phyloP scores from a whole-genome alignment of 2,888 invertebrate species.

The Lymantria dispar region DNA sequence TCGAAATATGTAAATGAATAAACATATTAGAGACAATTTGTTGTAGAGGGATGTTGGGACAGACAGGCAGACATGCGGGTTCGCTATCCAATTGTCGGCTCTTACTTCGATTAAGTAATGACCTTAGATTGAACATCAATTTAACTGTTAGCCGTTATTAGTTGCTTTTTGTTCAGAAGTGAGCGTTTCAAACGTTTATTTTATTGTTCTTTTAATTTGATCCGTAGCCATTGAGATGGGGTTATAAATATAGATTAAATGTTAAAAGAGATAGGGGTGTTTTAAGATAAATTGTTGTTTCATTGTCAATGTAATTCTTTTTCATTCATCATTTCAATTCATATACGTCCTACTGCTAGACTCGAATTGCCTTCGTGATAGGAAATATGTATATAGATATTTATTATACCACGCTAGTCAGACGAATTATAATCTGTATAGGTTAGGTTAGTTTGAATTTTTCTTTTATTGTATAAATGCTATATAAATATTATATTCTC shows the following conservation, averaged over 20 bases:
- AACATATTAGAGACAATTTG: constrained; percentile 51
- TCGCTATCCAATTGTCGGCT: constrained; percentile 49
- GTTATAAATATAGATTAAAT: constrained; percentile 1
- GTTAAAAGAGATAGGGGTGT: background rate
- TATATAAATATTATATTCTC: too few species aligned
- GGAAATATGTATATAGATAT: too few species aligned
- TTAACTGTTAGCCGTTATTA: constrained; percentile 53
- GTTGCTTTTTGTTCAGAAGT: constrained; percentile 22
- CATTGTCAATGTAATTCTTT: background rate
- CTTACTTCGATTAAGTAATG: constrained; percentile 63
- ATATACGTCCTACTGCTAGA: too few species aligned
- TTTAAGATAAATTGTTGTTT: background rate
- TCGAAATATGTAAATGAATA: constrained; percentile 59
- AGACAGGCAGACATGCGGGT: constrained; percentile 64
- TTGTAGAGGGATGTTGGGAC: constrained; percentile 61
- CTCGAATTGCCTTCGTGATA: too few species aligned
- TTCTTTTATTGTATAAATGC: too few species aligned
- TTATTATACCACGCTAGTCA: too few species aligned
- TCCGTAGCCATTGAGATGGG: constrained; percentile 11
- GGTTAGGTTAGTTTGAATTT: too few species aligned
- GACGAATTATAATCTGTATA: too few species aligned
- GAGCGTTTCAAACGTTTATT: constrained; percentile 1
- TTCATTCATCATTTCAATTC: background rate
- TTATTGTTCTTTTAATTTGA: constrained; percentile 10
- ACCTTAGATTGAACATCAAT: constrained; percentile 70